phyloP scores from a whole-genome alignment of 1,140 invertebrate genomes.

The Neodiprion virginianus region DNA sequence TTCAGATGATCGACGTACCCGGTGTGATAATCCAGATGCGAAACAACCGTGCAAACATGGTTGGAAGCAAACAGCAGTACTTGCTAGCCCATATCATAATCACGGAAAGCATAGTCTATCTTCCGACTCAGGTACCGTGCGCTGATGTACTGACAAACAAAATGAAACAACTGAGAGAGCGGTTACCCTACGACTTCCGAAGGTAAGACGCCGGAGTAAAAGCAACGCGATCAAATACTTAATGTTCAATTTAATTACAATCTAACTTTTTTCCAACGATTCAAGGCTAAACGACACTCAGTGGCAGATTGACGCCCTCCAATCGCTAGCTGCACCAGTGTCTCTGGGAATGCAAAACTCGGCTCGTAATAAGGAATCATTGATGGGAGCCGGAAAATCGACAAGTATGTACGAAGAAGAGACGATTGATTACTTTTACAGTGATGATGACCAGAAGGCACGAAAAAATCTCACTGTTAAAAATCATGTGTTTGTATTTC shows the following conservation, averaged over 20 bases:
- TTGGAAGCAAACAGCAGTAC: constrained; percentile 49
- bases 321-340: constrained; percentile 5
- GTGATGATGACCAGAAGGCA: too few species aligned
- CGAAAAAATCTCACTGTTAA: too few species aligned
- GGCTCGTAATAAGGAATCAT: too few species aligned
- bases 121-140: constrained; percentile 38
- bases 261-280: too few species aligned
- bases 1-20: constrained; percentile 41
- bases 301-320: constrained; percentile 41
- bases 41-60: constrained; percentile 46
- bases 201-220: constrained; percentile 26
- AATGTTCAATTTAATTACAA: too few species aligned
- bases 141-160: constrained; percentile 30
- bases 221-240: too few species aligned
- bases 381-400: too few species aligned
- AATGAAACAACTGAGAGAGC: constrained; percentile 38
- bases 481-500: too few species aligned
- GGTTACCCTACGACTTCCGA: constrained; percentile 31
- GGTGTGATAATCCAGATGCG: constrained; percentile 33
- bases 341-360: too few species aligned
- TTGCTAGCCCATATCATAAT: constrained; percentile 44
- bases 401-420: too few species aligned
- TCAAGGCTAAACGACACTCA: constrained; percentile 34
- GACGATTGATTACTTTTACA: too few species aligned
- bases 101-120: constrained; percentile 40